Conservation (phyloP, 2,888 invertebrate genomes). For the Eristalis intricaria region DNA sequence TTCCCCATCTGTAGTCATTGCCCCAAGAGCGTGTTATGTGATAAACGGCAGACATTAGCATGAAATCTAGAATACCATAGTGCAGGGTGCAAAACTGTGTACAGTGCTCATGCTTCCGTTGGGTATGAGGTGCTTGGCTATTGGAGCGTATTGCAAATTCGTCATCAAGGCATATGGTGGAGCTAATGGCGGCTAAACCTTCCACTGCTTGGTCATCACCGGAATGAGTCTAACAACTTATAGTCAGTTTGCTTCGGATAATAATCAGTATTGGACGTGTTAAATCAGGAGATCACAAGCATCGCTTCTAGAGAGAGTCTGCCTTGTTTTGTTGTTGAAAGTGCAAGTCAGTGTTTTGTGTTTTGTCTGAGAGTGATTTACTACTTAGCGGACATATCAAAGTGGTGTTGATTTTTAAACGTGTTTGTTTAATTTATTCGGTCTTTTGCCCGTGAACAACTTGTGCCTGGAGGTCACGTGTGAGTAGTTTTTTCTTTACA, state of each 20-base stretch:
- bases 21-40: slow-evolving; percentile 10
- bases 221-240: background rate
- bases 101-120: slow-evolving; percentile 7
- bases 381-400: background rate
- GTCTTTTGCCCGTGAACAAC: background rate
- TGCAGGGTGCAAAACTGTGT: slow-evolving; percentile 68
- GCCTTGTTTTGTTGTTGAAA: background rate
- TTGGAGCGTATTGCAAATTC: slow-evolving; percentile 38
- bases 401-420: slow-evolving; percentile 2
- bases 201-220: slow-evolving; percentile 16
- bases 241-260: slow-evolving; percentile 13
- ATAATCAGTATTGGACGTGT: slow-evolving; percentile 14
- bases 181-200: slow-evolving; percentile 62
- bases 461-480: slow-evolving; percentile 31
- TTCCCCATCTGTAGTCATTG: slow-evolving; percentile 1
- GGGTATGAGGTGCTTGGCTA: slow-evolving; percentile 10
- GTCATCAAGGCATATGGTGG: slow-evolving; percentile 54
- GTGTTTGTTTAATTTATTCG: slow-evolving; percentile 8
- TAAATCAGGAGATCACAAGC: background rate
- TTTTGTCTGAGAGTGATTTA: background rate
- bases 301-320: background rate
- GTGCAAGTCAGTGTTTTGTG: background rate
- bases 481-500: slow-evolving; percentile 48
- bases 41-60: slow-evolving; percentile 34
- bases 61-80: slow-evolving; percentile 14